Conservation (phyloP, 2,113 vertebrate genomes). For the Lepisosteus oculatus region DNA sequence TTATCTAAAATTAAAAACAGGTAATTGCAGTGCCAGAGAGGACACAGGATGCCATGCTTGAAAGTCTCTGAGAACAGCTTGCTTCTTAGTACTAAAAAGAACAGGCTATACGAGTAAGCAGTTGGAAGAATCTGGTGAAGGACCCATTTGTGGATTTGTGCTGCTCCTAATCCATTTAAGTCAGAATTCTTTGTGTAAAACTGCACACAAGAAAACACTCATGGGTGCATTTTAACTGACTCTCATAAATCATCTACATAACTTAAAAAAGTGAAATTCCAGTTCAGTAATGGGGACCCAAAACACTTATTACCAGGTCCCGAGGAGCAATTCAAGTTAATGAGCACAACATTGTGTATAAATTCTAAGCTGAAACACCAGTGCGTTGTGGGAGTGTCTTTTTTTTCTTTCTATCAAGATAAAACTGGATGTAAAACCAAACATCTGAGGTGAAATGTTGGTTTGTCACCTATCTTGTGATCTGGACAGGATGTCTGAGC, state of each 20-base stretch:
- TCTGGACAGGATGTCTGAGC: constrained; percentile 60
- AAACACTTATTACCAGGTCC: no score
- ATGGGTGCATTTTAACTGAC: constrained; percentile 49
- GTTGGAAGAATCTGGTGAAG: constrained; percentile 26
- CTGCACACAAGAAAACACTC: constrained; percentile 23
- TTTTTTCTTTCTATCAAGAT: constrained; percentile 11
- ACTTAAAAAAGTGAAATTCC: constrained; percentile 55
- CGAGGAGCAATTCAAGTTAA: no score
- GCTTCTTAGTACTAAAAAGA: constrained; percentile 50
- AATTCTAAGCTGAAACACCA: constrained; percentile 50
- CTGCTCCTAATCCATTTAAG: constrained; percentile 58
- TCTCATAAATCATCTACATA: constrained; percentile 57
- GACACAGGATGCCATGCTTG: constrained; percentile 33
- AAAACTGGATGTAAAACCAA: constrained; percentile 34
- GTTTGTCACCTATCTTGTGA: constrained; percentile 55
- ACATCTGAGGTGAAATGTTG: constrained; percentile 50
- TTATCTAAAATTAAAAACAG: constrained; percentile 64
- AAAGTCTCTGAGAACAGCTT: constrained; percentile 39
- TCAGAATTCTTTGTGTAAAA: constrained; percentile 36
- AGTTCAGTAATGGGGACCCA: neutral
- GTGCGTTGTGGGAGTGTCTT: constrained; percentile 29
- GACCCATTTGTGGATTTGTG: constrained; percentile 61
- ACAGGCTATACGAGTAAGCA: constrained; percentile 18
- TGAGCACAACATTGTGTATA: neutral
- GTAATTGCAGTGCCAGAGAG: constrained; percentile 56